These are phyloP conservation scores for Avahi laniger DNA, from an alignment of 2,797 vertebrate species.

Conservation along the genomic window DNA sequence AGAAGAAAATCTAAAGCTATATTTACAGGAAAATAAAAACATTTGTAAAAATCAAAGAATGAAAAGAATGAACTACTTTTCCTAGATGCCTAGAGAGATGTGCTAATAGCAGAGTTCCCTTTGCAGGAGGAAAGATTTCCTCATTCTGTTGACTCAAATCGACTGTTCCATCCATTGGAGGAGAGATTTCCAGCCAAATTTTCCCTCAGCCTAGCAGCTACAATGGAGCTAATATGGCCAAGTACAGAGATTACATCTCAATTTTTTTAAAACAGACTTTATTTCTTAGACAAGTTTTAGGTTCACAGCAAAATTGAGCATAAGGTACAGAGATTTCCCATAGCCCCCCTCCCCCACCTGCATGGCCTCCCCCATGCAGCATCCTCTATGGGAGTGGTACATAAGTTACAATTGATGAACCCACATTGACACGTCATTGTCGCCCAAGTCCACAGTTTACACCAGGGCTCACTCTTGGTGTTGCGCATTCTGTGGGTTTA, in stretches of 20 bases:
- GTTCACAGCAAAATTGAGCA: neutral
- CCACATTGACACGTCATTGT: neutral
- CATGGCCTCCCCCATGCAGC: fast-evolving
- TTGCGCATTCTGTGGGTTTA: neutral
- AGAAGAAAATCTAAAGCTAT: neutral
- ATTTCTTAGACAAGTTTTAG: neutral
- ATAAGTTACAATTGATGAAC: neutral
- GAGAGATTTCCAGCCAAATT: neutral
- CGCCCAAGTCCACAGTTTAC: neutral
- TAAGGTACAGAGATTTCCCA: neutral
- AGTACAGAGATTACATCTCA: neutral
- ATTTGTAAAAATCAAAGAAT: slow-evolving; percentile 1
- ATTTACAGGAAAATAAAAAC: neutral
- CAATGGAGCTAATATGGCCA: neutral
- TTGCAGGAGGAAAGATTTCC: neutral
- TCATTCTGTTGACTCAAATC: neutral
- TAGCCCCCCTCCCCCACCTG: neutral
- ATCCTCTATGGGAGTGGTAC: neutral
- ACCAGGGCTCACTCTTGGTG: neutral
- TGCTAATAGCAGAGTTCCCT: neutral
- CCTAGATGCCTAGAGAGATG: neutral
- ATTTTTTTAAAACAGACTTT: neutral
- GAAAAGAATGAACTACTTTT: neutral
- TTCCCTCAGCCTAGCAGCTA: neutral
- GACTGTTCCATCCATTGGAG: neutral